A percentile compares a stretch with the other conserved stretches of the same genome.
These are phyloP conservation scores for Actenoides hombroni DNA, from an alignment of 2,113 vertebrate species.

Conservation along the genomic window DNA sequence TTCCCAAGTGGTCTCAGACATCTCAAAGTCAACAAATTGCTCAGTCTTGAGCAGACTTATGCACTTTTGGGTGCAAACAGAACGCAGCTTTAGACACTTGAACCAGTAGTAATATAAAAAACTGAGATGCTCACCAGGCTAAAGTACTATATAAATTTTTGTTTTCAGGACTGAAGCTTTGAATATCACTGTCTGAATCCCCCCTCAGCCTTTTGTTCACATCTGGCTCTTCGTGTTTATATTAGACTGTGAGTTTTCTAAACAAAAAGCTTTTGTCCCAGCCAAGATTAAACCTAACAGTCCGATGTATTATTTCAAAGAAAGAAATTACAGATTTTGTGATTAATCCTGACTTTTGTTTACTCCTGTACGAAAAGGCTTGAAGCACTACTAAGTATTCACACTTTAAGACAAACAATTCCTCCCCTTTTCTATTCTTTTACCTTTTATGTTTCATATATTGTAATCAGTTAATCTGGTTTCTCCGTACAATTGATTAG, in stretches of 20 bases:
- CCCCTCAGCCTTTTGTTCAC: neutral
- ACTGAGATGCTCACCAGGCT: neutral
- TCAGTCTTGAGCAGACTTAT: neutral
- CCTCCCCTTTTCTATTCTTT: neutral
- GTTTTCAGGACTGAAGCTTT: neutral
- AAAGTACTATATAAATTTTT: neutral
- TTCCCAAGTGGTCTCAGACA: neutral
- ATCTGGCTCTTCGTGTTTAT: neutral
- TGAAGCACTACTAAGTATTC: neutral
- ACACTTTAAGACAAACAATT: neutral
- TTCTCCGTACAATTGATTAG: neutral
- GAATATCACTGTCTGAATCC: neutral
- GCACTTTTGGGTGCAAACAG: neutral
- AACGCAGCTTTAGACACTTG: neutral
- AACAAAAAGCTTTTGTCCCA: neutral
- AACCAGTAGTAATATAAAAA: neutral
- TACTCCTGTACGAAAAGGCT: neutral
- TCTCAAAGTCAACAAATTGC: neutral
- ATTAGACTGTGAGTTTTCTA: neutral
- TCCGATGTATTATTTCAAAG: neutral
- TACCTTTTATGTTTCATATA: neutral
- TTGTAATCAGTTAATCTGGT: neutral
- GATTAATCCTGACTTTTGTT: neutral
- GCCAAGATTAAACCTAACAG: neutral
- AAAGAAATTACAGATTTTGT: neutral